Base-by-base conservation (phyloP, 2,888 invertebrate species). In the Gnatocerus cornutus region DNA sequence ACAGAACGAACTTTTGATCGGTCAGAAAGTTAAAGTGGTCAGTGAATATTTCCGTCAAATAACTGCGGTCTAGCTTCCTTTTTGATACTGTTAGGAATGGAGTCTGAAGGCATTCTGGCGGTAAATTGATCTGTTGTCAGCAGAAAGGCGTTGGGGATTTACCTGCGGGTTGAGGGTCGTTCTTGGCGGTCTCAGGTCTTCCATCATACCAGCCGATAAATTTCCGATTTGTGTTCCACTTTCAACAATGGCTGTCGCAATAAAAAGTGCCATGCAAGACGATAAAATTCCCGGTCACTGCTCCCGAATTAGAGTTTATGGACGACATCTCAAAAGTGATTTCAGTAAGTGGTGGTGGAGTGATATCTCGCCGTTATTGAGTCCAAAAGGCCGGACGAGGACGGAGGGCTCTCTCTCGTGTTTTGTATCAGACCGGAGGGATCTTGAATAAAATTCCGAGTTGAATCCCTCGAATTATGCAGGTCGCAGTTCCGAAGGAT, bases 241-340 rank as follows among this genome's bases (percentile, higher is more conserved):
- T 59, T 56, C 45, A 50, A 58, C 66, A 67, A 67, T 67, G 52
- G 59, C 41, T 41, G 45, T 67, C 16, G 50, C 52, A 59, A 52
- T 67, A 58, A 67, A 58, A 67, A 55, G 56, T 53, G 50, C 29
- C 39, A 39, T 63, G 53, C 62, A 62, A 37, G 62, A 37, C 66
- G 66, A 67, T 67, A 67, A 67, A 67, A 39, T 61, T 67, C 59
- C 41, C 67, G 67, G 67, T 59, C 59, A 67, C 43, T 33, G 67
- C 59, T 59, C 58, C 37, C 52, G 67, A 61, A 67, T 67, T 67
- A 67, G 67, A 67, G 59, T 67, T 67, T 67, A 67, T 67, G 67
- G 41, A 27, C 33, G 67, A 61, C 61, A 53, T 59, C 59, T 52
- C 41, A 61, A 62, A 68, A 68, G 62, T 62, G 68, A 68, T 62